Evolutionary conservation across 2,797 vertebrate genomes (phyloP), one percentile per base, ranked within the genome.

Genomic region (Falco novaeseelandiae): DNA sequence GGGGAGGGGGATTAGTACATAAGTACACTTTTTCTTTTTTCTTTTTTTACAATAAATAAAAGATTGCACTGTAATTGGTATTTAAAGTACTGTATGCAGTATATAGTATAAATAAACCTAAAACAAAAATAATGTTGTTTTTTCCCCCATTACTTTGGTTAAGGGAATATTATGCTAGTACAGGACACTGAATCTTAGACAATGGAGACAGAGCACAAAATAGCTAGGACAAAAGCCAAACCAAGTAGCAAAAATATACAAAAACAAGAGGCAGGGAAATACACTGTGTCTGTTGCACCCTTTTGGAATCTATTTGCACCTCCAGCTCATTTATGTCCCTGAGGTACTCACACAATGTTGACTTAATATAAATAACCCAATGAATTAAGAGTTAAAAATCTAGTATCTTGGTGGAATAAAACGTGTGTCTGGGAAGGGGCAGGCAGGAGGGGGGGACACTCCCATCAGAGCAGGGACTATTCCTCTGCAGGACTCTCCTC

Each of bases 21-120:
- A 99, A 99, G 99, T 99, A 99, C 98, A 99, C 98, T 99, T 98
- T 98, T 98, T 98, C 98, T 98, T 97, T 96, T 97, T 95, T 98
- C 98, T 98, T 98, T 98, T 99, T 99, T 98, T 99, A 99, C 99
- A 99, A 99, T 99, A 99, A 99, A 99, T 99, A 99, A 99, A 99
- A 99, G 99, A 99, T 99, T 99, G 99, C 99, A 99, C 99, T 99
- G 99, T 99, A 99, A 99, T 99, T 99, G 99, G 99, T 99, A 99
- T 99, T 99, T 99, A 99, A 99, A 99, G 99, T 99, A 99, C 99
- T 99, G 99, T 99, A 99, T 99, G 99, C 99, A 99, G 99, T 99
- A 99, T 99, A 99, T 99, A 99, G 99, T 99, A 99, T 99, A 99
- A 99, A 99, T 99, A 99, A 99, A 99, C 98, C 98, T 98, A 99